Evolutionary conservation across 2,888 invertebrate genomes (phyloP), one percentile per base, ranked within the genome.

Genomic region (Lasioglossum lativentre): DNA sequence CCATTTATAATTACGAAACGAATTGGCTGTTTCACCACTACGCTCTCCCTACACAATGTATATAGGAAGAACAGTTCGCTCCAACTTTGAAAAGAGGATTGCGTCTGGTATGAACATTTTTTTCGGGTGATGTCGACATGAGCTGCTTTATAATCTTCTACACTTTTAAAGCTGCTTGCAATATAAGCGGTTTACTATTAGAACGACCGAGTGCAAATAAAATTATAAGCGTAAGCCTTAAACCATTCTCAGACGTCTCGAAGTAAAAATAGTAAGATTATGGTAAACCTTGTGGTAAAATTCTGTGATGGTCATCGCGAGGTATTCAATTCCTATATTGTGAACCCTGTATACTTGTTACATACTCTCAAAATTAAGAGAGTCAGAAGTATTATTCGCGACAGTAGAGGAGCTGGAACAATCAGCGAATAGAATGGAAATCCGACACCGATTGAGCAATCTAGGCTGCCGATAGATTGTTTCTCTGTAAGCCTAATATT

Each of bases 131-230:
- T 34, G 27, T 45, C 77, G 1, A 45, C 68, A 38, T 30, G n/a
- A 76, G 52, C n/a, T 56, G 38, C 40, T 68, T 68, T 76, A 82
- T 74, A 59, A 56, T 70, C 66, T 34, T 19, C 73, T 84, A 75
- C 63, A 52, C 73, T 74, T 30, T 84, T 77, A 40, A 68, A 47
- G 56, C 40, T 56, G 73, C 27, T 77, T n/a, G 34, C 16, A 82
- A 78, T 75, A 78, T 82, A 85, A 82, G 85, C 71, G 59, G 85
- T 66, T 63, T 63, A 63, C 30, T 14, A 30, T 83, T 75, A 78
- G 52, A 4, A n/a, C 47, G 52, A 10, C n/a, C n/a, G n/a, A 42
- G 56, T 56, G n/a, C 63, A 30, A 82, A 71, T 40, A 52, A 63
- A 85, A 75, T 81, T 83, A 75, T 59, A 75, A 59, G 75, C 30